Percentiles rank a stretch among this genome's conserved stretches.
These are phyloP conservation scores for Microcebus ravelobensis DNA, from an alignment of 2,113 vertebrate genomes.

Conservation along the genomic window DNA sequence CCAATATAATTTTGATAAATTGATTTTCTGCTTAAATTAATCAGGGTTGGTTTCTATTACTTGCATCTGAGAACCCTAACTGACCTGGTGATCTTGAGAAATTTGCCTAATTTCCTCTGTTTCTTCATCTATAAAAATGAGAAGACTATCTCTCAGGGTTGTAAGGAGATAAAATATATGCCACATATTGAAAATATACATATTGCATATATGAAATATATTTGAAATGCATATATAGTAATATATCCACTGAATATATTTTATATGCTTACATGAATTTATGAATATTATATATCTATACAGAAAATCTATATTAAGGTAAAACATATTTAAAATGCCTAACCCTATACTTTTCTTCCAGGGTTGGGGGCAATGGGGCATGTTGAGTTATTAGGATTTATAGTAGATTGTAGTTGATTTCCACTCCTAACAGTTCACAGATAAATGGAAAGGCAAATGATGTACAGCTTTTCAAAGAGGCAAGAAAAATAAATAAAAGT, in stretches of 20 bases:
- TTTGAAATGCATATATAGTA: conserved; percentile 34
- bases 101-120: conserved; percentile 50
- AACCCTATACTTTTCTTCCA: background rate
- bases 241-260: conserved; percentile 13
- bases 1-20: background rate
- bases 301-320: conserved; percentile 11
- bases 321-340: conserved; percentile 11
- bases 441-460: conserved; percentile 56
- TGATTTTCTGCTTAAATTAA: conserved; percentile 28
- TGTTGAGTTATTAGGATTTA: conserved; percentile 18
- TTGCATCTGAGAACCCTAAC: background rate
- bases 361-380: background rate
- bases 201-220: background rate
- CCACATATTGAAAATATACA: conserved; percentile 26
- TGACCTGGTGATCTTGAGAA: background rate
- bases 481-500: conserved; percentile 54
- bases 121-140: conserved; percentile 58
- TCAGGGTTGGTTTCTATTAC: background rate
- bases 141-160: background rate
- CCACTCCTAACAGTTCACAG: conserved; percentile 10
- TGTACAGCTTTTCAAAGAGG: conserved; percentile 16
- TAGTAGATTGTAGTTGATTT: conserved; percentile 14
- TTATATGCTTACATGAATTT: background rate
- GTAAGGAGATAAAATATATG: background rate
- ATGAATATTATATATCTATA: conserved; percentile 28